Base-by-base conservation (phyloP, 2,888 invertebrate genomes). In the Alloscopus bannaensis region DNA sequence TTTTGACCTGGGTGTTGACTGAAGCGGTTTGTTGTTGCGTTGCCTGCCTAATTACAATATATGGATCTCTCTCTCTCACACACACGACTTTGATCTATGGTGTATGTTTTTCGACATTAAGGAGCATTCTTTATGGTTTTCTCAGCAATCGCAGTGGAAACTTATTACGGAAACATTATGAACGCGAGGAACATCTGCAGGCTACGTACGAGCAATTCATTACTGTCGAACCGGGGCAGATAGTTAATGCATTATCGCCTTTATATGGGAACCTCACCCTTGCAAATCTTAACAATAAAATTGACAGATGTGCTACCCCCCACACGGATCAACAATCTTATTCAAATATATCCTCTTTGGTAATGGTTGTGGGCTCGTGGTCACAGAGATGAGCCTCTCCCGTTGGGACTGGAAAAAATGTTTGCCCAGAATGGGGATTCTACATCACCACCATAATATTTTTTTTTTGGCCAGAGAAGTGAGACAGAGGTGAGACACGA, bases 251-350 rank as follows among this genome's bases (percentile, higher is more conserved):
- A 40, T 62, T 59, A 59, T 59, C 45, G 18, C 6, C 64, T 64
- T 26, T 59, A 26, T 70, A 69, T 62, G 62, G 66, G n/a, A 52
- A 52, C 77, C 77, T 64, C 69, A 40, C 77, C 77, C 77, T 69
- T 62, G 68, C 68, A 69, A 77, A 69, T 45, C 29, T 52, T 28
- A 28, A 50, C 77, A 60, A 69, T 69, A 77, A 77, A 64, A 69
- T 77, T 77, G 77, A 77, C 77, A 77, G 69, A 77, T 77, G 77
- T 40, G 77, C 55, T 55, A 64, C 77, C 77, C 77, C 77, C 77
- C 77, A 69, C 64, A 69, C 69, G 45, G 77, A 77, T 64, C 57
- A 64, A 66, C 55, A 65, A 62, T 64, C 52, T 64, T 55, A 71
- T 55, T 73, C 57, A 65, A 65, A 65, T 73, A n/a, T n/a, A 73